Percentiles rank a stretch among this genome's conserved stretches.
These are phyloP conservation scores for Arctopsyche grandis DNA, from an alignment of 1,140 invertebrate species.

Conservation along the genomic window DNA sequence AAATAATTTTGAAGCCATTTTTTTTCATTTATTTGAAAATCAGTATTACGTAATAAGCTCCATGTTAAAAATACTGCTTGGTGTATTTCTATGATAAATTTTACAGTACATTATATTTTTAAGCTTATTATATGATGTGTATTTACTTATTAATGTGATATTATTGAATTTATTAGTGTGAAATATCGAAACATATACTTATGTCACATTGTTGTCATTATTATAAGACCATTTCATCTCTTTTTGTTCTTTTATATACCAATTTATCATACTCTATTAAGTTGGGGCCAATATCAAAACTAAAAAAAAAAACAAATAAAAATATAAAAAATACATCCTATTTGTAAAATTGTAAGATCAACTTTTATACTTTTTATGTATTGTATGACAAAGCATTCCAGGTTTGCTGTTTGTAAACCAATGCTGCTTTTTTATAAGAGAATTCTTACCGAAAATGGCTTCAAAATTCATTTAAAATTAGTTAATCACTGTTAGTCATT, in stretches of 20 bases:
- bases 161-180: neutral
- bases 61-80: neutral
- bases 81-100: neutral
- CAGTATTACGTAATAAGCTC: slow-evolving; percentile 32
- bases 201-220: slow-evolving; percentile 20
- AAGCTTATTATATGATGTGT: slow-evolving; percentile 13
- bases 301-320: neutral
- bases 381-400: slow-evolving; percentile 12
- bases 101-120: neutral
- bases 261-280: slow-evolving; percentile 8
- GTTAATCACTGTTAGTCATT: slow-evolving; percentile 39
- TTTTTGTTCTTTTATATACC: neutral
- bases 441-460: slow-evolving; percentile 21
- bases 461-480: slow-evolving; percentile 31
- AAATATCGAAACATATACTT: neutral
- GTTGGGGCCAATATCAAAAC: slow-evolving; percentile 26
- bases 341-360: neutral
- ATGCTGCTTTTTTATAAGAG: slow-evolving; percentile 7
- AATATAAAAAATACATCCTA: neutral
- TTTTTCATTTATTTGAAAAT: slow-evolving; percentile 18
- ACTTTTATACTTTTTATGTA: neutral
- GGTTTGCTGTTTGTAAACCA: neutral
- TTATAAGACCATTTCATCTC: slow-evolving; percentile 10
- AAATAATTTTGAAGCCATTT: slow-evolving; percentile 40
- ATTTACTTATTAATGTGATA: neutral